Conservation (phyloP, 1,140 invertebrate species). For the Alviniconcha marisindica region DNA sequence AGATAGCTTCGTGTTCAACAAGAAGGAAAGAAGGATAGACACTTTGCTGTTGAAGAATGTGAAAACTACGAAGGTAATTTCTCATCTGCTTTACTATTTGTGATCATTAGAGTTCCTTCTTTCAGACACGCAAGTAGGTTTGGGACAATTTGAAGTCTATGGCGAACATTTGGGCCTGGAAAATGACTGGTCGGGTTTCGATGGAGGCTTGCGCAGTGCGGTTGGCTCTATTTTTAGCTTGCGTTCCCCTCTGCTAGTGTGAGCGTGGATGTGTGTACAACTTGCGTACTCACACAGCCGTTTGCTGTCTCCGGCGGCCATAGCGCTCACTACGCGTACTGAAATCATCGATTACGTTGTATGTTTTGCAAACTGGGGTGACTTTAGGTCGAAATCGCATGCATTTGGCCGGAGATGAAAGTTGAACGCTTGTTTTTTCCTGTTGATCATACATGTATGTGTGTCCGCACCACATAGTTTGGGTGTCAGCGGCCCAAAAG, state of each 20-base stretch:
- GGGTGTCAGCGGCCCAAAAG: no score
- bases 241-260: constrained; percentile 17
- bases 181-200: neutral
- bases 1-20: constrained; percentile 19
- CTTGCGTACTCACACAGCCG: constrained; percentile 35
- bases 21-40: constrained; percentile 15
- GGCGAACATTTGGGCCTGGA: neutral
- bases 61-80: constrained; percentile 40
- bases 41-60: constrained; percentile 38
- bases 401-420: neutral
- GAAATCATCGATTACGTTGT: no score
- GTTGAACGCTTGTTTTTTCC: no score
- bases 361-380: neutral
- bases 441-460: no score
- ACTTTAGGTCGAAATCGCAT: neutral
- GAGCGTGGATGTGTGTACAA: constrained; percentile 32
- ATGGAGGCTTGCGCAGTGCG: constrained; percentile 25
- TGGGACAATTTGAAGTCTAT: neutral
- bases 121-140: neutral
- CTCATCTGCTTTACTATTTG: constrained; percentile 6
- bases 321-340: neutral
- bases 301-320: neutral
- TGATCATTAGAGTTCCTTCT: constrained; percentile 5
- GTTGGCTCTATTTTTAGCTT: constrained; percentile 32
- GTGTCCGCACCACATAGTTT: no score